Base-by-base conservation (phyloP, 2,113 vertebrate genomes). In the Patagioenas fasciata region DNA sequence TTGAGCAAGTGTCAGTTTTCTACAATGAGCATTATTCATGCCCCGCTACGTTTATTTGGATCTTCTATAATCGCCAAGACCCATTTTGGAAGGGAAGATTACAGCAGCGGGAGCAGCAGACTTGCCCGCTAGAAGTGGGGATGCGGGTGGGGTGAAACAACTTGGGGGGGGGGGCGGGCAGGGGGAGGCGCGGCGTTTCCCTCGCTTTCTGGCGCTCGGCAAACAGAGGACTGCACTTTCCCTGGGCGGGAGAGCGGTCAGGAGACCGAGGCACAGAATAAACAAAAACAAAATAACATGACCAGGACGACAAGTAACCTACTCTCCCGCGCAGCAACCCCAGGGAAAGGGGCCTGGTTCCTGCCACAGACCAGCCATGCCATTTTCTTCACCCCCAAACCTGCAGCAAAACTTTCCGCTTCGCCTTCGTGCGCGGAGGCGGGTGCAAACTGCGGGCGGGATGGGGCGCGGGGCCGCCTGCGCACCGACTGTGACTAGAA, bases 1-100 rank as follows among this genome's bases (percentile, higher is more conserved):
- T 96, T 96, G 96, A 97, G 97, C 97, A 96, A 98, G 98, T 98
- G 97, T 98, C 97, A 97, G 97, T 97, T 97, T 97, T 97, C 97
- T 93, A 98, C 97, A 98, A 98, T 97, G 94, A 98, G 93, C 91
- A 97, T 97, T 98, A 98, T 96, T 97, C 97, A 98, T 97, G 97
- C 97, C 95, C 97, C 96, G 79, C 96, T 97, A 98, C 97, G 73
- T 98, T 97, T 97, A 97, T 98, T 98, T 96, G 97, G 97, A 96
- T 97, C 95, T 94, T 92, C 92, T 96, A 94, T 97, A 97, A 97
- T 97, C 93, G 91, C 96, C 81, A 73, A 93, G 96, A 80, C 96
- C 96, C 95, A 91, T 92, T 97, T 97, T 80, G 97, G 96, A 97
- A 97, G 77, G 96, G 97, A 95, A 96, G 96, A 96, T 97, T 94